A percentile compares a stretch with the other conserved stretches of the same genome.
phyloP scores from a whole-genome alignment of 2,797 vertebrate genomes.

The Picus viridis region DNA sequence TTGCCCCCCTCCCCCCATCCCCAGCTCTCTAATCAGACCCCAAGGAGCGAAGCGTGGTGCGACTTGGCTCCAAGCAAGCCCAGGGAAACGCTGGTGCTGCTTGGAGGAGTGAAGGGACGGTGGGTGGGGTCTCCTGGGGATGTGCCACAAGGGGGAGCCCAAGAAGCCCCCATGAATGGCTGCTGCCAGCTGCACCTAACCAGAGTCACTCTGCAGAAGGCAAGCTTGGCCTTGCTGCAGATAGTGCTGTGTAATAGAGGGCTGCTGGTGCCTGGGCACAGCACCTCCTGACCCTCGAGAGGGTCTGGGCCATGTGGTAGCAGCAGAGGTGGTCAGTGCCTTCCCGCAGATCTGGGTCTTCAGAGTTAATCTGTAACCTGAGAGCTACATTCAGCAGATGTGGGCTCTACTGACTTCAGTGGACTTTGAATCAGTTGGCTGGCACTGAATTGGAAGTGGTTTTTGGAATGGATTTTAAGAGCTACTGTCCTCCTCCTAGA shows the following conservation, averaged over 20 bases:
- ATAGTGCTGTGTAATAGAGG: not conserved
- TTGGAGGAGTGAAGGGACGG: not conserved
- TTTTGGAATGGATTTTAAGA: not conserved
- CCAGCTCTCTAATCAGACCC: not conserved
- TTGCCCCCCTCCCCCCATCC: not conserved
- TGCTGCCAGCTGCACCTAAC: rapidly evolving
- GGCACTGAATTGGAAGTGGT: not conserved
- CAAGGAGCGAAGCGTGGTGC: not conserved
- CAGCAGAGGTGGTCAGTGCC: not conserved
- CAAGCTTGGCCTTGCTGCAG: not conserved
- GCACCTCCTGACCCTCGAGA: not conserved
- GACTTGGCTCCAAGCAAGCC: not conserved
- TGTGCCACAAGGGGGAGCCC: conserved; percentile 60
- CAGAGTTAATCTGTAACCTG: not conserved
- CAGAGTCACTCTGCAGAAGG: not conserved
- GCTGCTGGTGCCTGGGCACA: not conserved
- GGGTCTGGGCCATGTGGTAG: not conserved
- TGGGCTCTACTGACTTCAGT: not conserved
- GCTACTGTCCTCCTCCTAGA: not conserved
- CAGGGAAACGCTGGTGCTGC: rapidly evolving
- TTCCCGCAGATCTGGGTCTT: not conserved
- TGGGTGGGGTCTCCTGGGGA: not conserved
- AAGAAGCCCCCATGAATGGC: not conserved
- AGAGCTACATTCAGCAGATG: not conserved
- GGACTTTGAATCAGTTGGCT: not conserved